Conservation (phyloP, 1,140 invertebrate species). For the Solen grandis region DNA sequence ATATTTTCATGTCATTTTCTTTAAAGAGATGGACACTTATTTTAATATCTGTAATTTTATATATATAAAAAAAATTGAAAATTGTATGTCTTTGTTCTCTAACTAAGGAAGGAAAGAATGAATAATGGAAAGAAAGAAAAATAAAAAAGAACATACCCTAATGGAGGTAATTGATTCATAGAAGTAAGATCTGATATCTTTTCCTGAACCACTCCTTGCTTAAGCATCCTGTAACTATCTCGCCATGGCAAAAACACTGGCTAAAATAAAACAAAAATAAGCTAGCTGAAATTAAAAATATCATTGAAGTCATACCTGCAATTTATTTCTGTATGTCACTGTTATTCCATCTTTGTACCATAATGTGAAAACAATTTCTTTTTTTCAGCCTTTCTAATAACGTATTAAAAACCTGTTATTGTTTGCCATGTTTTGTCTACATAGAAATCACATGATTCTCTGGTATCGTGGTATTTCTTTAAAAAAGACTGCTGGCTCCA, state of each 20-base stretch:
- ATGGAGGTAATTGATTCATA: slow-evolving; percentile 71
- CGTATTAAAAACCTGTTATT: too few relatives aligned
- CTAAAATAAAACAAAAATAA: neutral
- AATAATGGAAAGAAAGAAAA: neutral
- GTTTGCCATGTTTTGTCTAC: neutral
- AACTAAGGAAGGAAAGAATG: neutral
- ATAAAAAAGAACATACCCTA: slow-evolving; percentile 16
- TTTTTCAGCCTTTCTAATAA: too few relatives aligned
- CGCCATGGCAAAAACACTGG: slow-evolving; percentile 1
- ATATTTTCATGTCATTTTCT: too few relatives aligned
- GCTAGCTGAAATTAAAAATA: neutral
- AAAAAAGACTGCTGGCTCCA: too few relatives aligned
- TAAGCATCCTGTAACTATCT: slow-evolving; percentile 63
- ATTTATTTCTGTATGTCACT: too few relatives aligned
- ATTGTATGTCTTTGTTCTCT: too few relatives aligned
- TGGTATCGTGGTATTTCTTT: too few relatives aligned
- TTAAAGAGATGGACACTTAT: too few relatives aligned
- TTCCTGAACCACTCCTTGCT: slow-evolving; percentile 72
- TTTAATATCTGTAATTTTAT: neutral
- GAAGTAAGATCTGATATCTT: slow-evolving; percentile 72
- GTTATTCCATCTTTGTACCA: too few relatives aligned
- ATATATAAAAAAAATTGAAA: neutral
- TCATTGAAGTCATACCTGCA: neutral
- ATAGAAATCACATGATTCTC: neutral
- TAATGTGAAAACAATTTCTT: too few relatives aligned